Percentiles rank a stretch among this genome's conserved stretches.
These are phyloP conservation scores for Nasua narica DNA, from an alignment of 2,797 vertebrate genomes.

Conservation along the genomic window DNA sequence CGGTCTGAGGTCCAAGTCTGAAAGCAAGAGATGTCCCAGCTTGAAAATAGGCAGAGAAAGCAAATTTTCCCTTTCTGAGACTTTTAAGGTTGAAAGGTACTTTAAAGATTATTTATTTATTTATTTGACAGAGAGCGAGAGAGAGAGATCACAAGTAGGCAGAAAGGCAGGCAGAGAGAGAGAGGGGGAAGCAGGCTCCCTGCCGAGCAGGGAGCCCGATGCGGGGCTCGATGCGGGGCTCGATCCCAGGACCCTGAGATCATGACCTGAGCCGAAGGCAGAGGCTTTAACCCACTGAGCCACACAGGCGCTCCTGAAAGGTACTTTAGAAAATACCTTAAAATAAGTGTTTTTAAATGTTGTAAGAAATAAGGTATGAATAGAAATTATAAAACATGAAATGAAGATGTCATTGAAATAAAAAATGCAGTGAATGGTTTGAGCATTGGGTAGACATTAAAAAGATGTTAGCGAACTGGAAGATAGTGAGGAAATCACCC, in stretches of 20 bases:
- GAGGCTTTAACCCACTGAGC: no score
- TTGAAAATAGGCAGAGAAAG: not conserved
- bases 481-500: not conserved
- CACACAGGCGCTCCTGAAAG: no score
- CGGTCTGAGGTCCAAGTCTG: not conserved
- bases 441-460: not conserved
- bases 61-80: not conserved
- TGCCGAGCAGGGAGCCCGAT: no score
- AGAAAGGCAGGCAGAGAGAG: no score
- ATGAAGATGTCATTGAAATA: constrained; percentile 9
- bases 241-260: no score
- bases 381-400: not conserved
- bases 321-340: not conserved
- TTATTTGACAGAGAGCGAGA: no score
- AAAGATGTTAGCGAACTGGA: not conserved
- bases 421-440: not conserved
- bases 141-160: no score
- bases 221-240: no score
- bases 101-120: no score
- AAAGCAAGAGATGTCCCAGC: not conserved
- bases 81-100: not conserved
- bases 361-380: not conserved
- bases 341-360: not conserved
- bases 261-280: no score
- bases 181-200: no score